These are phyloP conservation scores for Siniperca scherzeri DNA, from an alignment of 2,797 vertebrate species.

Conservation along the genomic window DNA sequence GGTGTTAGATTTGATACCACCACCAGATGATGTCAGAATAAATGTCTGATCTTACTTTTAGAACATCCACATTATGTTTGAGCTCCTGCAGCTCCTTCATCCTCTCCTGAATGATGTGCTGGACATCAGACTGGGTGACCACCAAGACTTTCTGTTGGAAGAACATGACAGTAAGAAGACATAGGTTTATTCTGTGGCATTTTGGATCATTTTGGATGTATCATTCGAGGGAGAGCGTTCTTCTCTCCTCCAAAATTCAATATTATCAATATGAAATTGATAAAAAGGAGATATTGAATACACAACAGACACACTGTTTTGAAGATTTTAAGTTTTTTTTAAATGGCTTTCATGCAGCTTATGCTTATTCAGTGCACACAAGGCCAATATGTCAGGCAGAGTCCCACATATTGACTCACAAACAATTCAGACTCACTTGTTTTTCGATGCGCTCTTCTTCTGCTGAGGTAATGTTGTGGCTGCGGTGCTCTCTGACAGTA, in stretches of 20 bases:
- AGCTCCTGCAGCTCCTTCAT: constrained; percentile 89
- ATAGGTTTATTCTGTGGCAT: not conserved
- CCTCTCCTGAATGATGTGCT: constrained; percentile 87
- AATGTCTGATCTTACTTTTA: constrained; percentile 79
- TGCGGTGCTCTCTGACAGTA: constrained; percentile 85
- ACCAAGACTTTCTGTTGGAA: constrained; percentile 86
- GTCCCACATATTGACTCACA: not conserved
- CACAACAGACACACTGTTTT: not conserved
- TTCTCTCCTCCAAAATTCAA: not conserved
- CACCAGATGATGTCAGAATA: not conserved
- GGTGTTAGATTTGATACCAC: not conserved
- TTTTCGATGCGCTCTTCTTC: constrained; percentile 86
- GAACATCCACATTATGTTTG: constrained; percentile 86
- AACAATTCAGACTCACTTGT: constrained; percentile 76
- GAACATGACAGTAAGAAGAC: not conserved
- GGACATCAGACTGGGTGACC: constrained; percentile 86
- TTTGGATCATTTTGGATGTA: not conserved
- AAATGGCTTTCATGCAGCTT: not conserved
- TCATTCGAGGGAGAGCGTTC: not conserved
- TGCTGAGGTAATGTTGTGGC: constrained; percentile 86
- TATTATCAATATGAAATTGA: not conserved
- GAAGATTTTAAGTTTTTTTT: not conserved
- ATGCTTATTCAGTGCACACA: not conserved
- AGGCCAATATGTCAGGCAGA: not conserved
- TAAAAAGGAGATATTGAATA: not conserved